Conservation (phyloP, 2,113 vertebrate genomes). For the Notothenia rossii region DNA sequence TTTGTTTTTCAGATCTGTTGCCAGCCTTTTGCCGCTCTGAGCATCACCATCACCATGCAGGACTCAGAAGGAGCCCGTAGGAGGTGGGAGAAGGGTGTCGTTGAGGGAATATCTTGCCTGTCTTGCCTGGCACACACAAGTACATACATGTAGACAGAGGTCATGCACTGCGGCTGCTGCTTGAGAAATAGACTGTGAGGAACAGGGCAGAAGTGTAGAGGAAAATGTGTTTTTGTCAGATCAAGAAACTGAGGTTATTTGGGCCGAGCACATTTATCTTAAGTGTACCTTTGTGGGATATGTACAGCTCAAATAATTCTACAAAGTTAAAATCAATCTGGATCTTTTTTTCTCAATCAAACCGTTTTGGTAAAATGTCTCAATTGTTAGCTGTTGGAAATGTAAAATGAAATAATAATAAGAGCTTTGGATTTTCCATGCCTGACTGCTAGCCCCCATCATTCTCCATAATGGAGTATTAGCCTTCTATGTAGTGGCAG, state of each 20-base stretch:
- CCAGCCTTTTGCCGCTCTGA: neutral
- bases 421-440: neutral
- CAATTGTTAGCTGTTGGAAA: neutral
- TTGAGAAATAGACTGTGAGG: conserved; percentile 24
- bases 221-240: conserved; percentile 19
- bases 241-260: conserved; percentile 16
- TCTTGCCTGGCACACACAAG: conserved; percentile 25
- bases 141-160: conserved; percentile 17
- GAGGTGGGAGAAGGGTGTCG: conserved; percentile 18
- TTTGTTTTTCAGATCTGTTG: conserved; percentile 46
- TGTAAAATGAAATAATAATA: neutral
- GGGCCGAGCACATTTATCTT: conserved; percentile 1
- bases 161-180: conserved; percentile 28
- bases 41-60: conserved; percentile 19
- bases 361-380: neutral
- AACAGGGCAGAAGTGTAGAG: conserved; percentile 28
- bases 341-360: neutral
- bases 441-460: neutral
- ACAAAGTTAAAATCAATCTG: neutral
- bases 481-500: conserved; percentile 7
- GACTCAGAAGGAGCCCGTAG: conserved; percentile 24
- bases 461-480: conserved; percentile 14
- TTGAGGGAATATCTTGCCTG: conserved; percentile 18
- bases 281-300: conserved; percentile 12
- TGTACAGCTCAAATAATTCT: neutral